phyloP scores from a whole-genome alignment of 2,797 vertebrate species.

The Rhynchonycteris naso region DNA sequence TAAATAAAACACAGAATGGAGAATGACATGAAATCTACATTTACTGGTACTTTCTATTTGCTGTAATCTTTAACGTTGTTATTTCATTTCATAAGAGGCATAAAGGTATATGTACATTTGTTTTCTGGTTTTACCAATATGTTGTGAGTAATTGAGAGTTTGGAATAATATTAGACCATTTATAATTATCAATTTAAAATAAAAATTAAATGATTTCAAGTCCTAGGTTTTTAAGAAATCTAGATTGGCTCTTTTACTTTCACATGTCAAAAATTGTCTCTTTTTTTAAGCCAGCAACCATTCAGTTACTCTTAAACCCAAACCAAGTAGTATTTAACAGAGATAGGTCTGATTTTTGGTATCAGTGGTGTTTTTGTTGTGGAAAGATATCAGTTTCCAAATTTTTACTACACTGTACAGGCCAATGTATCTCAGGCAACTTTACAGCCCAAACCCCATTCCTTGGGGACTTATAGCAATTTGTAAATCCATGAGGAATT shows the following conservation, averaged over 20 bases:
- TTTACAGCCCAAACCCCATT: constrained; percentile 83
- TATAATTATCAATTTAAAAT: constrained; percentile 15
- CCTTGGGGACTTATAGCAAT: constrained; percentile 82
- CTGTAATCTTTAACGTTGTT: not conserved
- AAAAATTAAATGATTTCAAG: constrained; percentile 16
- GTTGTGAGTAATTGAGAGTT: constrained; percentile 44
- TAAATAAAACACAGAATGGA: not conserved
- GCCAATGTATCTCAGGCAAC: constrained; percentile 82
- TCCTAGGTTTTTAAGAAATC: constrained; percentile 36
- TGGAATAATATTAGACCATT: constrained; percentile 27
- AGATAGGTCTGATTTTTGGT: constrained; percentile 78
- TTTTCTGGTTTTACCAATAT: not conserved
- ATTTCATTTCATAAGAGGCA: constrained; percentile 1
- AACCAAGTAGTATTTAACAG: constrained; percentile 77
- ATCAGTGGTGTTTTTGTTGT: constrained; percentile 85
- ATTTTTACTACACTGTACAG: constrained; percentile 78
- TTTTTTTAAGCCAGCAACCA: constrained; percentile 70
- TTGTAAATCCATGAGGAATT: constrained; percentile 89
- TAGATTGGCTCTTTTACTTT: constrained; percentile 63
- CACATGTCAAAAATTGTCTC: constrained; percentile 56
- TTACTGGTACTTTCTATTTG: not conserved
- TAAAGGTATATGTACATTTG: not conserved
- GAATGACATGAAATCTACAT: not conserved
- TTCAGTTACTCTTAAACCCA: constrained; percentile 72
- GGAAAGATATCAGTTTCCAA: constrained; percentile 82